Conservation (phyloP, 2,888 invertebrate genomes). For the Linnaemya tessellans region DNA sequence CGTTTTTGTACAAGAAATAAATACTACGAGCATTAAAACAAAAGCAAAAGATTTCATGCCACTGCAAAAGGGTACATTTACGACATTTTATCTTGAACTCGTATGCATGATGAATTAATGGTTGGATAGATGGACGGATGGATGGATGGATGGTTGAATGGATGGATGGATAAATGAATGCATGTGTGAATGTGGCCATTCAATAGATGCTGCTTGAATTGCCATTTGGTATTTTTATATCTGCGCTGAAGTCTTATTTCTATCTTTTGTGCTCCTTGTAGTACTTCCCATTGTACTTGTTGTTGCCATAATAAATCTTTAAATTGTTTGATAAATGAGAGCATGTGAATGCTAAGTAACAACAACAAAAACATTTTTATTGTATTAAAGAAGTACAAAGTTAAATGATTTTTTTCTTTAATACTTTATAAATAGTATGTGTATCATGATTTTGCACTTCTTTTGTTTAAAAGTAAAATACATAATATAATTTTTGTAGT, state of each 20-base stretch:
- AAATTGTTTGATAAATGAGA: constrained; percentile 65
- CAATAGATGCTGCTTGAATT: constrained; percentile 47
- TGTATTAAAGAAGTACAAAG: constrained; percentile 38
- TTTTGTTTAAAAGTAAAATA: constrained; percentile 1
- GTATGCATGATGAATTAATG: constrained; percentile 53
- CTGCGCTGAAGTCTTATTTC: constrained; percentile 7
- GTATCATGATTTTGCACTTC: constrained; percentile 54
- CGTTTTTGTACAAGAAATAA: constrained; percentile 28
- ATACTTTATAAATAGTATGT: constrained; percentile 27
- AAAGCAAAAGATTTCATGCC: constrained; percentile 27
- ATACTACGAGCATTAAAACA: constrained; percentile 15
- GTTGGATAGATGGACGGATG: constrained; percentile 33
- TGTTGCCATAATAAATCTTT: constrained; percentile 49
- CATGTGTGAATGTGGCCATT: background rate
- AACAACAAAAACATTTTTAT: constrained; percentile 8
- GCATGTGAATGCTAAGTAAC: constrained; percentile 63
- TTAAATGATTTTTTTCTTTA: constrained; percentile 5
- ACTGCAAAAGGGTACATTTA: constrained; percentile 56
- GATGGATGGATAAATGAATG: constrained; percentile 10
- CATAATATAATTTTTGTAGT: background rate
- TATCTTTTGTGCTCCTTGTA: constrained; percentile 14
- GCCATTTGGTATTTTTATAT: constrained; percentile 42
- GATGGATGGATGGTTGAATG: constrained; percentile 20
- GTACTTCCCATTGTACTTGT: constrained; percentile 45
- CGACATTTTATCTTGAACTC: constrained; percentile 49